Conservation (phyloP, 1,140 invertebrate genomes). For the Muscidifurax raptorellus region DNA sequence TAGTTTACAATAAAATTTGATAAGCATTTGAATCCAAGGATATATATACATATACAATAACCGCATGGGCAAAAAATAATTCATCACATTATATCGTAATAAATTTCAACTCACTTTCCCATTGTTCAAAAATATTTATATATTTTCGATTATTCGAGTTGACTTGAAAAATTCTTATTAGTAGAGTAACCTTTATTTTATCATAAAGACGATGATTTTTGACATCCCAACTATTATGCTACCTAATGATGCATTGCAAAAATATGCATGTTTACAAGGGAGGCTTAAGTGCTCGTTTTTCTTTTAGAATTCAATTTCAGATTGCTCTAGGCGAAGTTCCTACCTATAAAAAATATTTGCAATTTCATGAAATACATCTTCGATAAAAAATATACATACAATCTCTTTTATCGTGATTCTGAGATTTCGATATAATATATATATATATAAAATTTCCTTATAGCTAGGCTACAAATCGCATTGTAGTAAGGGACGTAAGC, state of each 20-base stretch:
- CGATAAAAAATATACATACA: conserved; percentile 42
- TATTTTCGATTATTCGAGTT: neutral
- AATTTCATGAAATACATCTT: conserved; percentile 30
- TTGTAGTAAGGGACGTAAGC: conserved; percentile 3
- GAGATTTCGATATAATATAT: neutral
- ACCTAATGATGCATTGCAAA: conserved; percentile 32
- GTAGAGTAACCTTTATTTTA: conserved; percentile 23
- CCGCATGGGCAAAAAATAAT: neutral
- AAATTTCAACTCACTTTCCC: neutral
- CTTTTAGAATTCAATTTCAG: conserved; percentile 17
- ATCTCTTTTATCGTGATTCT: neutral
- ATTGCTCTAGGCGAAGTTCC: neutral
- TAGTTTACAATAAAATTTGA: neutral
- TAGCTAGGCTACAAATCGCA: conserved; percentile 1
- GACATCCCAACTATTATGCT: neutral
- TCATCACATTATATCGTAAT: neutral
- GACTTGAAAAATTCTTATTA: conserved; percentile 3
- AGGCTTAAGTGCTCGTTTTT: neutral
- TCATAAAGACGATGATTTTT: neutral
- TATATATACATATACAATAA: neutral
- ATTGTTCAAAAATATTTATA: neutral
- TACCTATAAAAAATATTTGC: conserved; percentile 46
- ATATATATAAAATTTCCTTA: conserved; percentile 21
- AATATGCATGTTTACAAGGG: conserved; percentile 12
- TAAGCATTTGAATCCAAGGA: neutral